A percentile compares a stretch with the other conserved stretches of the same genome.
These are phyloP conservation scores for Auanema freiburgensis DNA, from an alignment of 2,888 invertebrate species.

Conservation along the genomic window DNA sequence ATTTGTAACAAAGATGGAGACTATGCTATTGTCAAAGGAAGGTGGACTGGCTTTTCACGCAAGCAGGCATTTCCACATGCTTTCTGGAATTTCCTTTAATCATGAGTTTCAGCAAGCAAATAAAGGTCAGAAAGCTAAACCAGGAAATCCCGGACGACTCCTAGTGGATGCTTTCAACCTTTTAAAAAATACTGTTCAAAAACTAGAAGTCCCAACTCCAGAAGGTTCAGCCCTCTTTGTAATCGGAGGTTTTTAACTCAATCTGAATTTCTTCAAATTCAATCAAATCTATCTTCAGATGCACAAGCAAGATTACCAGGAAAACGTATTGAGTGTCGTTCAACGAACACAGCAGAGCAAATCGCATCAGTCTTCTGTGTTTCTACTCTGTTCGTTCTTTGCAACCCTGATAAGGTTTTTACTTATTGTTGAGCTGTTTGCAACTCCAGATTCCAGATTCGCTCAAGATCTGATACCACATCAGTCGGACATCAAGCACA, in stretches of 20 bases:
- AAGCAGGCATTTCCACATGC: conserved; percentile 25
- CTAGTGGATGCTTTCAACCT: conserved; percentile 63
- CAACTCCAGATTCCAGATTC: no score
- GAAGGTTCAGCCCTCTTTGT: conserved; percentile 61
- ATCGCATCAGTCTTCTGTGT: conserved; percentile 67
- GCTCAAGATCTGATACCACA: conserved; percentile 51
- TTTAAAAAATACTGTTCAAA: conserved; percentile 64
- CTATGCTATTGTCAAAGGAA: conserved; percentile 67
- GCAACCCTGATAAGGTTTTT: conserved; percentile 66
- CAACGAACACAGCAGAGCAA: conserved; percentile 66
- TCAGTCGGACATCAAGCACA: conserved; percentile 62
- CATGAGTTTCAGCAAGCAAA: conserved; percentile 23
- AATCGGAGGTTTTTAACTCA: conserved; percentile 55
- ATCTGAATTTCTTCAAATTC: not conserved
- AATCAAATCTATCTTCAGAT: conserved; percentile 46
- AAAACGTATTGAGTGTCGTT: conserved; percentile 61
- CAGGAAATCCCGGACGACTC: conserved; percentile 58
- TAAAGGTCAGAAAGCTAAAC: conserved; percentile 48
- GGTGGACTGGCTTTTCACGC: conserved; percentile 66
- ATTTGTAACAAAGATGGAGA: conserved; percentile 68
- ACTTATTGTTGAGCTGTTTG: not conserved
- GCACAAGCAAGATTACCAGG: conserved; percentile 63
- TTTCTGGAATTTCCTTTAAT: not conserved
- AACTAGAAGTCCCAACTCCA: conserved; percentile 61
- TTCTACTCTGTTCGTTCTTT: conserved; percentile 68